These are phyloP conservation scores for Syngnathus acus DNA, from an alignment of 2,797 vertebrate species.

Conservation along the genomic window DNA sequence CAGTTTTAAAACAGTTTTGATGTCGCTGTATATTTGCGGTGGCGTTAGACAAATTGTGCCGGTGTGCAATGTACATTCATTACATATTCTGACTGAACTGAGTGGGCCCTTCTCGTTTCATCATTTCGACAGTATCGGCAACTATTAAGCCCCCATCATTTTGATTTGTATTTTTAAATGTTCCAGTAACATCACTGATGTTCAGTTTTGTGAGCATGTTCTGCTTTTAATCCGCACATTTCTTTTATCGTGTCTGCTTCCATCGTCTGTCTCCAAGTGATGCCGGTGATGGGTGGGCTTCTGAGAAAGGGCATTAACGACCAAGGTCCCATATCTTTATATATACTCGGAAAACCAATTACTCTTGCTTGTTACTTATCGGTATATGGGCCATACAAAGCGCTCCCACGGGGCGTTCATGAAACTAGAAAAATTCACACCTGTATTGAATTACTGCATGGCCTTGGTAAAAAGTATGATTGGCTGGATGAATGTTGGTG, in stretches of 20 bases:
- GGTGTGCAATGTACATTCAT: not conserved
- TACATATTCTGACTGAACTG: constrained; percentile 12
- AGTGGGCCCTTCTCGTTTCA: constrained; percentile 8
- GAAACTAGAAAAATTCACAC: not conserved
- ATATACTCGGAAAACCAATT: constrained; percentile 2
- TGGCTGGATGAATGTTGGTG: not conserved
- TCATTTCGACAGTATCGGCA: constrained; percentile 16
- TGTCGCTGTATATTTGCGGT: constrained; percentile 23
- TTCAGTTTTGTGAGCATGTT: not conserved
- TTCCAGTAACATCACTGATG: not conserved
- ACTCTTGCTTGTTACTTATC: constrained; percentile 7
- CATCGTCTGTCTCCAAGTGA: constrained; percentile 11
- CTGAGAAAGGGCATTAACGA: not conserved
- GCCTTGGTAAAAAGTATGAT: not conserved
- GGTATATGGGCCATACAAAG: not conserved
- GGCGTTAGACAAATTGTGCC: constrained; percentile 1
- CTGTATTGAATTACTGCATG: not conserved
- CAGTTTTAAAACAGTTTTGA: constrained; percentile 7
- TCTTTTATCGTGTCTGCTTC: constrained; percentile 2
- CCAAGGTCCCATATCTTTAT: not conserved
- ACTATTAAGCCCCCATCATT: constrained; percentile 1
- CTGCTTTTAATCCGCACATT: constrained; percentile 6
- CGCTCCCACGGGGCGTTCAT: not conserved
- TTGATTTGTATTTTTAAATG: constrained; percentile 12
- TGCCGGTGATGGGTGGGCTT: constrained; percentile 5